Base-by-base conservation (phyloP, 1,140 invertebrate genomes). In the Drosophila tani region DNA sequence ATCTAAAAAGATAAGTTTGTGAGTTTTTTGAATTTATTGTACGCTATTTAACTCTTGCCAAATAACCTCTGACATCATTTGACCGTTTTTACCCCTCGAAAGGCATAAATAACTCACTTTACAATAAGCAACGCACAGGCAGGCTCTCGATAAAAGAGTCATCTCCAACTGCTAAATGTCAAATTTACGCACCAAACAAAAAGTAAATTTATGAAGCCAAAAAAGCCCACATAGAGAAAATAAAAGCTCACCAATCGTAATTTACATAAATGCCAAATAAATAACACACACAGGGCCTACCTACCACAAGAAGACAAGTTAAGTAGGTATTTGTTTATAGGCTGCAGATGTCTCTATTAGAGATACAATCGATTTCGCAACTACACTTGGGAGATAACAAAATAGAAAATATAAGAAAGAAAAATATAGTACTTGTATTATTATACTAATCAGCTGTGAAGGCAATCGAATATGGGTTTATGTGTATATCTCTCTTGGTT, bases 131-230 rank as follows among this genome's bases (percentile, higher is more conserved):
- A 56, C 56, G 55, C n/a, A 45, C 12, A 32, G 19, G 19, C 24
- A 45, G 27, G 63, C 49, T 63, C 77, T 80, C 53, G 50, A 84
- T 84, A 76, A 76, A 68, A 82, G 66, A 84, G 62, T 35, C 81
- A 64, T 82, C 74, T 77, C 57, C 77, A 84, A 77, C 77, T 80
- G 76, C 77, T 77, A 62, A 81, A 66, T 75, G 82, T 86, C 82
- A 82, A 71, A 70, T 82, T 82, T 75, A 70, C 46, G 69, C 65
- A 75, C 66, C 75, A 45, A 50, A 73, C 27, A 51, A 29, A 57
- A 69, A 27, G 64, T 38, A 75, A 65, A 86, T 82, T 71, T 85
- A 85, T 85, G 79, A 53, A 32, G 15, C 51, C 57, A 63, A 41
- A 55, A 43, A 57, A 41, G n/a, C 29, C 32, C 51, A 68, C 53